These are phyloP conservation scores for Pyrocoelia pectoralis DNA, from an alignment of 2,888 invertebrate species.

Conservation along the genomic window DNA sequence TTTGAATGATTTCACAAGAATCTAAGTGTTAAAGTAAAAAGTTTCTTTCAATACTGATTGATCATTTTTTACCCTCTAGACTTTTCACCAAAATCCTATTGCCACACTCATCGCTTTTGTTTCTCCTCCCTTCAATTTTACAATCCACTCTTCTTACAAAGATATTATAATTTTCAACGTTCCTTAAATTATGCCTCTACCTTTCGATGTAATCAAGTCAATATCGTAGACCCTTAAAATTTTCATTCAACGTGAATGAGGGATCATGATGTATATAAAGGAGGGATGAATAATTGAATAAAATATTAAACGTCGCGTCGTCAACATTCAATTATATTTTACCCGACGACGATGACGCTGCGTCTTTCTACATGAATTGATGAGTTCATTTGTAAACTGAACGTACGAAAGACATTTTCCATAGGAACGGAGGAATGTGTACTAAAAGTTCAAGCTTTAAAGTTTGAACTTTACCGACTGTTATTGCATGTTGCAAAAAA, in stretches of 20 bases:
- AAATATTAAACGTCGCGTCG: neutral
- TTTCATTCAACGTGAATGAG: neutral
- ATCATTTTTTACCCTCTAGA: no score
- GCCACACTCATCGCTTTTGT: no score
- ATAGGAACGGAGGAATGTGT: neutral
- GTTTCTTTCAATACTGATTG: no score
- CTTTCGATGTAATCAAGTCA: neutral
- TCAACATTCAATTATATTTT: slow-evolving; percentile 1
- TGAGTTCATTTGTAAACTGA: neutral
- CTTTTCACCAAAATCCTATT: no score
- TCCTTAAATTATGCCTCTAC: neutral
- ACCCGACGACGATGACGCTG: neutral
- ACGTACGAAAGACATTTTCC: neutral
- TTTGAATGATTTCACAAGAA: no score
- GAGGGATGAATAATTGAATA: neutral
- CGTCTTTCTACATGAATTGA: neutral
- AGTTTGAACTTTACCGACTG: no score
- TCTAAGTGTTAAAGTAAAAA: no score
- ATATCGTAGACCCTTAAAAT: neutral
- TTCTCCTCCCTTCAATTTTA: no score
- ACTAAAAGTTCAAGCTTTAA: neutral
- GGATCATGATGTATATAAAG: neutral
- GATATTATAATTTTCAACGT: no score
- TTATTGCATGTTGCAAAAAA: no score
- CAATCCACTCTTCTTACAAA: no score